Base-by-base conservation (phyloP, 2,113 vertebrate species). In the Nothoprocta pentlandii region DNA sequence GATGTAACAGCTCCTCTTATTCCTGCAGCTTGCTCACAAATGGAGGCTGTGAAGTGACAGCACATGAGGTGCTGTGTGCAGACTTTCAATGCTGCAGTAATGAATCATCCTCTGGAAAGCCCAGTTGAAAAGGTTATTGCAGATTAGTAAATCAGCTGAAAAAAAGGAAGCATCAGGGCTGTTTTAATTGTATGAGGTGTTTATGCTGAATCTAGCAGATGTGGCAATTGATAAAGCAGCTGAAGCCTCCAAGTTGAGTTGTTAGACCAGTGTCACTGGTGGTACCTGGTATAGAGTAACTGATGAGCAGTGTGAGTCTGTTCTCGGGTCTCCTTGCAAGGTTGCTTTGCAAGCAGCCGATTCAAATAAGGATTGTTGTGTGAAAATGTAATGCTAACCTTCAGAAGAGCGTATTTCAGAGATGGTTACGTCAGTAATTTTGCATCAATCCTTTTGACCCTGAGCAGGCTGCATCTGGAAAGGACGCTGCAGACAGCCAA, bases 101-200 rank as follows among this genome's bases (percentile, higher is more conserved):
- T 0, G 1, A 21, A 5, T 41, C 73, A 80, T 9, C 34, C 49
- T 71, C 34, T 36, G 64, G 11, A 73, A 41, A 1, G 2, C 42
- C 14, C 22, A 7, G 1, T 19, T 58, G 49, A 44, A 78, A 25
- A 46, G 6, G 6, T 62, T 62, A 9, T 7, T 75, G 58, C n/a
- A 68, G 15, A 6, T 59, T 51, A 42, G 46, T 36, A 59, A 76
- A 21, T 19, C 64, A 62, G 4, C 34, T 77, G 59, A 68, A 61
- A 73, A 90, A 90, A 73, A 42, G 17, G 42, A 21, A 69, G 51
- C 17, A 9, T 34, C 11, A 64, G 15, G 49, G 53, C 15, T 2
- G 17, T 61, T 49, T 56, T 66, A 51, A 63, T 44, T 34, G n/a
- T 16, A 19, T 10, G 58, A 20, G 9, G 10, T 56, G 39, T 49